Evolutionary conservation across 2,888 invertebrate species (phyloP).

Genomic region (Amorpha juglandis): DNA sequence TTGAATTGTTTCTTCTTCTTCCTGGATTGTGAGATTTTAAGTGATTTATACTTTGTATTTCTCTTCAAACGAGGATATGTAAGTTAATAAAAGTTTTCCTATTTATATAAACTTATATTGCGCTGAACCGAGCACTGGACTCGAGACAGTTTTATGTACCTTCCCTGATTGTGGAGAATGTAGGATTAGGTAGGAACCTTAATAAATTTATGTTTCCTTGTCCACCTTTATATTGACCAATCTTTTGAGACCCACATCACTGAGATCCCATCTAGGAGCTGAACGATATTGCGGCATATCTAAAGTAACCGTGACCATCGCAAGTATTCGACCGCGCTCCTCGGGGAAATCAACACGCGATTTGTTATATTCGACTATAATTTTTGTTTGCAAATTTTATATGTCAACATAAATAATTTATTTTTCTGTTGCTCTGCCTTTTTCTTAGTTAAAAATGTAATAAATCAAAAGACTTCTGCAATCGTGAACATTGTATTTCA

Average conservation of each 20-base stretch:
- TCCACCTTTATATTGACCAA: slow-evolving; percentile 58
- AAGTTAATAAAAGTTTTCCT: slow-evolving; percentile 34
- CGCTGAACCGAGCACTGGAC: slow-evolving; percentile 48
- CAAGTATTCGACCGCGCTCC: slow-evolving; percentile 47
- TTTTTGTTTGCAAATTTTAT: slow-evolving; percentile 38
- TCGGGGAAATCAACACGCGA: slow-evolving; percentile 70
- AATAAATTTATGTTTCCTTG: slow-evolving; percentile 64
- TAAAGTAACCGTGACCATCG: slow-evolving; percentile 66
- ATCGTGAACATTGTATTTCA: too few relatives aligned
- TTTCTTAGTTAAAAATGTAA: neutral
- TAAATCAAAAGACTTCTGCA: neutral
- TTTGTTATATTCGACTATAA: slow-evolving; percentile 59
- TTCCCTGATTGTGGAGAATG: slow-evolving; percentile 50
- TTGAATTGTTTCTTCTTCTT: slow-evolving; percentile 46
- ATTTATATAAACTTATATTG: slow-evolving; percentile 46
- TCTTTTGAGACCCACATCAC: slow-evolving; percentile 56
- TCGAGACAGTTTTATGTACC: slow-evolving; percentile 46
- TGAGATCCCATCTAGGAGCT: slow-evolving; percentile 54
- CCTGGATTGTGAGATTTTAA: slow-evolving; percentile 42
- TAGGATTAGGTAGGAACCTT: slow-evolving; percentile 51
- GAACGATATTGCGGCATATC: slow-evolving; percentile 55
- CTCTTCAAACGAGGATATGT: slow-evolving; percentile 8
- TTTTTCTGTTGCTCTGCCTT: neutral
- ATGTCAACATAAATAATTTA: neutral
- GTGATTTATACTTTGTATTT: slow-evolving; percentile 33